Evolutionary conservation across 1,140 invertebrate species (phyloP), one percentile per base, ranked within the genome.

Genomic region (Melipona quadrifasciata): DNA sequence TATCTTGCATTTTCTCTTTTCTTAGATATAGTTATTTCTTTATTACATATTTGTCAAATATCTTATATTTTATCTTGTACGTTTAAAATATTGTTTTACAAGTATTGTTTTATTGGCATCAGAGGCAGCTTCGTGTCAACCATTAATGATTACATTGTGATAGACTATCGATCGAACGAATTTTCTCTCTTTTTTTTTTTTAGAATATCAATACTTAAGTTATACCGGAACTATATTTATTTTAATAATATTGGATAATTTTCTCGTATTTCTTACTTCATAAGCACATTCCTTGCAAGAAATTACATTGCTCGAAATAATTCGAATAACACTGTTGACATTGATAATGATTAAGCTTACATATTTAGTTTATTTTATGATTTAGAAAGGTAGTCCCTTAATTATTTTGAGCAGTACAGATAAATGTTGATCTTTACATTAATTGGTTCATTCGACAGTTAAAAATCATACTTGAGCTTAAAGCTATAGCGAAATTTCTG

Each of bases 61-160:
- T 55, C 19, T 74, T 55, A 19, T 75, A 58, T 27, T 17, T 8
- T 31, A n/a, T 75, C 34, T 75, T 8, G 21, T 75, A 5, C 6
- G 39, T 57, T 75, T 75, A 75, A 75, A 75, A 75, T 75, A 75
- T 57, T 34, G 31, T 75, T 58, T 75, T 75, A 75, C 53, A 34
- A 75, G 73, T n/a, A n/a, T n/a, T n/a, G n/a, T n/a, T n/a, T 57
- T 75, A 31, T 34, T 75, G 53, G 53, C 31, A 57, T 75, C 27
- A 57, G 27, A 75, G 73, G 73, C 73, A 75, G 73, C 55, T 75
- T 57, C 57, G 53, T 57, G 47, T 58, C 16, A 57, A 75, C 21
- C 8, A 57, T 53, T 74, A 74, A 57, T 31, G 72, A 57, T 74
- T 74, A 57, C 72, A 57, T 8, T 74, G 31, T 16, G 10, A 19